Conservation (phyloP, 2,113 vertebrate species). For the Cyphomyrus plagiostoma region DNA sequence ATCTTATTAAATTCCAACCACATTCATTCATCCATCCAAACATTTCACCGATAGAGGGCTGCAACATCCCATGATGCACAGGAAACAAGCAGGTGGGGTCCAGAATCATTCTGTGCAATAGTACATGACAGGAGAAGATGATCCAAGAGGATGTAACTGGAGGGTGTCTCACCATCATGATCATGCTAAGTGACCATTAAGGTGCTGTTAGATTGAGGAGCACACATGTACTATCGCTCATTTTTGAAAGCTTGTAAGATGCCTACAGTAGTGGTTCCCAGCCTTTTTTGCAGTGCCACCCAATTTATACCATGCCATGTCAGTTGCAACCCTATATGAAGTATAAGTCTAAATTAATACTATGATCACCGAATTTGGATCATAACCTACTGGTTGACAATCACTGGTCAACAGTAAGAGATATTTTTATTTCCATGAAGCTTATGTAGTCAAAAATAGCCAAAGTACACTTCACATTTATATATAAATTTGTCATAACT, state of each 20-base stretch:
- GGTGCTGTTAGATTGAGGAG: not conserved
- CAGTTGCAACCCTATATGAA: no score
- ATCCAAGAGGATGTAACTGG: not conserved
- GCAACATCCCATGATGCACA: not conserved
- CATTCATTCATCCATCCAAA: not conserved
- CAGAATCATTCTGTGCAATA: not conserved
- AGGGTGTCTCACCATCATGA: not conserved
- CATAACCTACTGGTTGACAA: no score
- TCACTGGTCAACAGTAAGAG: not conserved
- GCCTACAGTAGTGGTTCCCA: not conserved
- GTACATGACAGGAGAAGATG: not conserved
- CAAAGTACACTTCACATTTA: not conserved
- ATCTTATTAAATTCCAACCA: not conserved
- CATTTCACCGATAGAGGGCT: not conserved
- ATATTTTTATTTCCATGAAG: not conserved
- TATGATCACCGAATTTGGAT: no score
- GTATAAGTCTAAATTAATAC: no score
- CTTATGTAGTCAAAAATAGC: not conserved
- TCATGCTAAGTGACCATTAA: not conserved
- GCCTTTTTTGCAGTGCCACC: no score
- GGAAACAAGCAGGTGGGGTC: not conserved
- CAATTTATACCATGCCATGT: no score
- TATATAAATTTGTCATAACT: not conserved
- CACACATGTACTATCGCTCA: not conserved
- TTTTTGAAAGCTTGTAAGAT: not conserved